Evolutionary conservation across 2,888 invertebrate species (phyloP).

Genomic region (Bugula neritina): DNA sequence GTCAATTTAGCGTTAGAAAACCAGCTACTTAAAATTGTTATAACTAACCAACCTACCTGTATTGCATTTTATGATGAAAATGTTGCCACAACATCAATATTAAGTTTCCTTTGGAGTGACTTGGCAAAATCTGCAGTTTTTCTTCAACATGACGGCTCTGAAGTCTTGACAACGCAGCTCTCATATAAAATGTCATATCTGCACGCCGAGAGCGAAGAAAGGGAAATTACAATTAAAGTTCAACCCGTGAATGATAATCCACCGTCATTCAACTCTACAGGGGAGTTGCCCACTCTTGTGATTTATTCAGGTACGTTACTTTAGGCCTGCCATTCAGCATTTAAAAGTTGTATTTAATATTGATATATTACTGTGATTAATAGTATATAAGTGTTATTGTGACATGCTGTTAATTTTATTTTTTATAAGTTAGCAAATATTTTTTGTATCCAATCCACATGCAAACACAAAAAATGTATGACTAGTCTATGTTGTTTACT

Average conservation of each 20-base stretch:
- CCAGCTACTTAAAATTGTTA: neutral
- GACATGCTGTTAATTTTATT: no score
- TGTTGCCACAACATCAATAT: neutral
- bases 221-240: neutral
- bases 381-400: no score
- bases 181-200: neutral
- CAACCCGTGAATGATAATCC: neutral
- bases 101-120: neutral
- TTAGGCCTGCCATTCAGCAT: no score
- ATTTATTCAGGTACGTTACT: conserved; percentile 1
- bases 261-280: neutral
- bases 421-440: no score
- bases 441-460: no score
- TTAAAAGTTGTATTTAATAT: no score
- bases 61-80: neutral
- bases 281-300: conserved; percentile 6
- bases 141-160: neutral
- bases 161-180: neutral
- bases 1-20: neutral
- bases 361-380: no score
- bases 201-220: neutral
- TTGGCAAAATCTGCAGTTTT: neutral
- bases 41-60: neutral
- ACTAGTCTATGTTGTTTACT: no score
- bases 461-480: no score